Conservation (phyloP, 2,888 invertebrate genomes). For the Galerucella pusilla region DNA sequence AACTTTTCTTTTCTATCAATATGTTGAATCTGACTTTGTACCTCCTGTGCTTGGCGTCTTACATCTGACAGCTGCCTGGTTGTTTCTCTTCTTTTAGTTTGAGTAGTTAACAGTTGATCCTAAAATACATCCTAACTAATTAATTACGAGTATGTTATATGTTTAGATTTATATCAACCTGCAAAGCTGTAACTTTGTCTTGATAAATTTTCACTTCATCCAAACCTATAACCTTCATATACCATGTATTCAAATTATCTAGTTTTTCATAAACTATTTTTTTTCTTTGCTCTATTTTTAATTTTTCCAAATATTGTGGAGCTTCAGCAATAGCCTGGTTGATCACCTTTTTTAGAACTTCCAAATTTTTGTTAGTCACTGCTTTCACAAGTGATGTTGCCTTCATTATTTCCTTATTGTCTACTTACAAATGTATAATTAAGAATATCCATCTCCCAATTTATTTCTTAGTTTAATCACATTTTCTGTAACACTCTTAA, state of each 20-base stretch:
- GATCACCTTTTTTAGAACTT: slow-evolving; percentile 49
- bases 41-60: slow-evolving; percentile 74
- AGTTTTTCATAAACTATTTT: slow-evolving; percentile 63
- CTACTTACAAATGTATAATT: no score
- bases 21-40: slow-evolving; percentile 81
- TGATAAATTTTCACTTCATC: slow-evolving; percentile 82
- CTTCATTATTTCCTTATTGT: no score
- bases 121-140: slow-evolving; percentile 58
- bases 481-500: no score
- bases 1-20: slow-evolving; percentile 76
- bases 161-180: slow-evolving; percentile 61
- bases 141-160: slow-evolving; percentile 2
- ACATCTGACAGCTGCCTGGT: slow-evolving; percentile 72
- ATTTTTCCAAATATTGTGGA: slow-evolving; percentile 49
- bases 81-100: slow-evolving; percentile 73
- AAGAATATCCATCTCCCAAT: no score
- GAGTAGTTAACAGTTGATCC: slow-evolving; percentile 74
- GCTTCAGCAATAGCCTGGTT: slow-evolving; percentile 48
- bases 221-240: slow-evolving; percentile 81
- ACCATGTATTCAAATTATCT: slow-evolving; percentile 69
- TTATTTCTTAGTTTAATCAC: no score
- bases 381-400: no score
- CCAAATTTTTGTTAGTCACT: slow-evolving; percentile 34
- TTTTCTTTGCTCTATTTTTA: slow-evolving; percentile 53
- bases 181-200: slow-evolving; percentile 76